phyloP scores from a whole-genome alignment of 2,888 invertebrate species.

The Drosophila barbarae region DNA sequence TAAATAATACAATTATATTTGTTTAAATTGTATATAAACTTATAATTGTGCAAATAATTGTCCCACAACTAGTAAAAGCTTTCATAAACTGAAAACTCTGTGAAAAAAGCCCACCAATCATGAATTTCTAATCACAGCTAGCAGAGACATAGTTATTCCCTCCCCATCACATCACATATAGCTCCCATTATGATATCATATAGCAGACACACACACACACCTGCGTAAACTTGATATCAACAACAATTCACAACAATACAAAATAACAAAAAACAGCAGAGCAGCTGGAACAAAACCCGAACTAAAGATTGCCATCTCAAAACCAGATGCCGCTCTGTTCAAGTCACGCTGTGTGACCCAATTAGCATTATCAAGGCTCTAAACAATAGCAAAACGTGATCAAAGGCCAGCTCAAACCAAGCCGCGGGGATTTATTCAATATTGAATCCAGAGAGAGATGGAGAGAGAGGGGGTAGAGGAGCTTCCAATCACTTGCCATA shows the following conservation, averaged over 20 bases:
- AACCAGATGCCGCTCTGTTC: conserved; percentile 4
- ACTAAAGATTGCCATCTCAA: neutral
- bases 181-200: neutral
- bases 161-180: too few species aligned
- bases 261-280: neutral
- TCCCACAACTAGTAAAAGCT: neutral
- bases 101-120: neutral
- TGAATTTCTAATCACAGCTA: neutral
- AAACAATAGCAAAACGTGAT: neutral
- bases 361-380: conserved; percentile 1
- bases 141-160: too few species aligned
- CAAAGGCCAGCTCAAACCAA: neutral
- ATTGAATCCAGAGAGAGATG: too few species aligned
- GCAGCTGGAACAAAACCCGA: conserved; percentile 1
- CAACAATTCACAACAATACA: neutral
- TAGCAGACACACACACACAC: neutral
- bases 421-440: neutral
- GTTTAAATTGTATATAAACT: too few species aligned
- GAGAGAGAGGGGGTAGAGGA: too few species aligned
- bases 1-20: too few species aligned
- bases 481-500: neutral
- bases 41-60: too few species aligned
- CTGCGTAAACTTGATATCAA: neutral
- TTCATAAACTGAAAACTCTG: neutral
- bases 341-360: conserved; percentile 5